A percentile compares a stretch with the other conserved stretches of the same genome.
phyloP scores from a whole-genome alignment of 2,888 invertebrate genomes.

The Exephanes ischioxanthus region DNA sequence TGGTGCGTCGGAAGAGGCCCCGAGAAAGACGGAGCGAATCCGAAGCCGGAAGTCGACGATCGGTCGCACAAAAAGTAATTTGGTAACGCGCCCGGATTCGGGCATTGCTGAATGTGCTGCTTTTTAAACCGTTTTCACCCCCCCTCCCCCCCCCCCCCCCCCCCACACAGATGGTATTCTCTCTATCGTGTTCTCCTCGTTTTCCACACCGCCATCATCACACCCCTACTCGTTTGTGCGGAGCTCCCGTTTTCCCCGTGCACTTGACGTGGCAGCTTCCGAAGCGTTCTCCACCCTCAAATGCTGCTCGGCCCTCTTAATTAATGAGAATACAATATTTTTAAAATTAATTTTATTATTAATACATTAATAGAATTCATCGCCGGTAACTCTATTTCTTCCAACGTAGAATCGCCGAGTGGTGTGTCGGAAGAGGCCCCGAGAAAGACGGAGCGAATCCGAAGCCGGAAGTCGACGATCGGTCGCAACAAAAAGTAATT shows the following conservation, averaged over 20 bases:
- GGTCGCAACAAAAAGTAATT: slow-evolving; percentile 76
- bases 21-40: slow-evolving; percentile 51
- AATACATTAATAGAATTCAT: neutral
- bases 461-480: slow-evolving; percentile 72
- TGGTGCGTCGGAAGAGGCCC: slow-evolving; percentile 4
- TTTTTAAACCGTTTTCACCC: slow-evolving; percentile 68
- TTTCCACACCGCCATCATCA: slow-evolving; percentile 46
- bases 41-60: slow-evolving; percentile 72
- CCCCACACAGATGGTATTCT: slow-evolving; percentile 7
- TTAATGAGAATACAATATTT: neutral
- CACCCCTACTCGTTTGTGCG: slow-evolving; percentile 58
- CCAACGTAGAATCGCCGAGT: neutral
- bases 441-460: slow-evolving; percentile 51
- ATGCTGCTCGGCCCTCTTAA: slow-evolving; percentile 30
- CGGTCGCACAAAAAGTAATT: slow-evolving; percentile 76
- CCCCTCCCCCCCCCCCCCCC: neutral
- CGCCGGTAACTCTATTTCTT: neutral
- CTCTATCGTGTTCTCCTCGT: slow-evolving; percentile 20
- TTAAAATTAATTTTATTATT: neutral
- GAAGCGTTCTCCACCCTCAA: slow-evolving; percentile 25
- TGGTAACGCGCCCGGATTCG: slow-evolving; percentile 72
- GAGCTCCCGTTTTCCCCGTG: slow-evolving; percentile 28
- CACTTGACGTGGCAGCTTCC: slow-evolving; percentile 36
- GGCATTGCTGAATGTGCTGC: slow-evolving; percentile 75
- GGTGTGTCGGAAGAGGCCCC: slow-evolving; percentile 8